Conservation (phyloP, 2,888 invertebrate species). For the Matsumyia berberina region DNA sequence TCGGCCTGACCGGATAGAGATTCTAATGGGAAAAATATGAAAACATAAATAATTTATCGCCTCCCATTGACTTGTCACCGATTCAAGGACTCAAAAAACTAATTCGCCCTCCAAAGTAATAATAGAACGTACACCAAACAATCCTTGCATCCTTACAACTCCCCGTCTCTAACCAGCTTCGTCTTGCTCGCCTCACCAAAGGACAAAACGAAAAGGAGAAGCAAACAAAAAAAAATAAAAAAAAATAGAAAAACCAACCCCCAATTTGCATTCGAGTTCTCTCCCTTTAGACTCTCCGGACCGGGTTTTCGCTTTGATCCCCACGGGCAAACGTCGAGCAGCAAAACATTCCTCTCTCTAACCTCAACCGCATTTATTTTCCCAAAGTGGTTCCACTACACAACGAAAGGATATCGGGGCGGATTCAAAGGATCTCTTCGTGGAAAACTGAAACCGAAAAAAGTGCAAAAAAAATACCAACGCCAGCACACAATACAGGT, state of each 20-base stretch:
- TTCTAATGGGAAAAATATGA: slow-evolving; percentile 47
- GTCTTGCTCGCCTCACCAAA: slow-evolving; percentile 14
- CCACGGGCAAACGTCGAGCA: slow-evolving; percentile 13
- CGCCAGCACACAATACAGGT: slow-evolving; percentile 34
- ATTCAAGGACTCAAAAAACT: slow-evolving; percentile 24
- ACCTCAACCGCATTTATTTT: slow-evolving; percentile 45
- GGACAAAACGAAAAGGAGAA: slow-evolving; percentile 10
- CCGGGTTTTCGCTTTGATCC: slow-evolving; percentile 37
- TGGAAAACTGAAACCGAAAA: slow-evolving; percentile 19
- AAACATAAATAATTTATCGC: slow-evolving; percentile 53
- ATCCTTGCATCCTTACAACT: neutral
- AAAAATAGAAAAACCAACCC: slow-evolving; percentile 7
- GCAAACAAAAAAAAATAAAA: neutral
- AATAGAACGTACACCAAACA: slow-evolving; percentile 33
- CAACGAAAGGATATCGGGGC: slow-evolving; percentile 32
- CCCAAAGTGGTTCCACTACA: slow-evolving; percentile 24
- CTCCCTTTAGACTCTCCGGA: slow-evolving; percentile 1
- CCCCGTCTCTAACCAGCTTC: slow-evolving; percentile 9
- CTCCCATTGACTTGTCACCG: slow-evolving; percentile 17
- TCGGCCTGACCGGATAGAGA: neutral
- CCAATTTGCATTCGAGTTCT: slow-evolving; percentile 48
- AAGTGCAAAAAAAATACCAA: slow-evolving; percentile 28
- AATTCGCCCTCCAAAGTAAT: slow-evolving; percentile 26
- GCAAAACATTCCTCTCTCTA: slow-evolving; percentile 28
- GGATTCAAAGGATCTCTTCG: slow-evolving; percentile 23